phyloP scores from a whole-genome alignment of 2,888 invertebrate species.

The Phasia obesa region DNA sequence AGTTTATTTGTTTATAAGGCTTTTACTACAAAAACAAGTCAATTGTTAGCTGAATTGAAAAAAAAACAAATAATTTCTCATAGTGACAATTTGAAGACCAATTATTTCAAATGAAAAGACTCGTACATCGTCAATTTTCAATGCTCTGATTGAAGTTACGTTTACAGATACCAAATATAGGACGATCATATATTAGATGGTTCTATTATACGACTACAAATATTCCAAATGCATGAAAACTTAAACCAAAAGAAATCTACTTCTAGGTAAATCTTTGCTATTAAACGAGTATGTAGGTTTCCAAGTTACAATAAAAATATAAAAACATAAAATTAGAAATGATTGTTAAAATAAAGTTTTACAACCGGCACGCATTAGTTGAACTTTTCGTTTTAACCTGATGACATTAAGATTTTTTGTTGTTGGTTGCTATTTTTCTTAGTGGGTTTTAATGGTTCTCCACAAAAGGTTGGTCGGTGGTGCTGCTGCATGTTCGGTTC shows the following conservation, averaged over 20 bases:
- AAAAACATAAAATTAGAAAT: background rate
- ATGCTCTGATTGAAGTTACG: slow-evolving; percentile 38
- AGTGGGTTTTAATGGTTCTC: background rate
- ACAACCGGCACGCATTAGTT: slow-evolving; percentile 54
- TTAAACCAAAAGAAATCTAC: slow-evolving; percentile 8
- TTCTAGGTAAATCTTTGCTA: background rate
- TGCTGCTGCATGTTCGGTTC: slow-evolving; percentile 32
- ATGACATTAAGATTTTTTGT: slow-evolving; percentile 51
- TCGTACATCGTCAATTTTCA: slow-evolving; percentile 20
- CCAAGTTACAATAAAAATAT: background rate
- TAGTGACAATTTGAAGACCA: slow-evolving; percentile 81
- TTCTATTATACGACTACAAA: slow-evolving; percentile 30
- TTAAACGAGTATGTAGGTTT: background rate
- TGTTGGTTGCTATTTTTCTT: slow-evolving; percentile 38
- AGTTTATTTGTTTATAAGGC: slow-evolving; percentile 30
- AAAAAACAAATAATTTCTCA: slow-evolving; percentile 10
- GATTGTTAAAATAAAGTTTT: slow-evolving; percentile 30
- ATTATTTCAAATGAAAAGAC: slow-evolving; percentile 77
- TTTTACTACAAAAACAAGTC: slow-evolving; percentile 9
- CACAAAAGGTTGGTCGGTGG: slow-evolving; percentile 24
- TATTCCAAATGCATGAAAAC: slow-evolving; percentile 26
- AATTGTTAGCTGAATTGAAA: slow-evolving; percentile 7
- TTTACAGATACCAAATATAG: slow-evolving; percentile 44
- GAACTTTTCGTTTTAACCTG: slow-evolving; percentile 53
- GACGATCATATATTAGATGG: slow-evolving; percentile 51